Percentiles rank a stretch among this genome's conserved stretches.
Evolutionary conservation across 1,140 invertebrate genomes (phyloP).

Genomic region (Sinonovacula constricta): DNA sequence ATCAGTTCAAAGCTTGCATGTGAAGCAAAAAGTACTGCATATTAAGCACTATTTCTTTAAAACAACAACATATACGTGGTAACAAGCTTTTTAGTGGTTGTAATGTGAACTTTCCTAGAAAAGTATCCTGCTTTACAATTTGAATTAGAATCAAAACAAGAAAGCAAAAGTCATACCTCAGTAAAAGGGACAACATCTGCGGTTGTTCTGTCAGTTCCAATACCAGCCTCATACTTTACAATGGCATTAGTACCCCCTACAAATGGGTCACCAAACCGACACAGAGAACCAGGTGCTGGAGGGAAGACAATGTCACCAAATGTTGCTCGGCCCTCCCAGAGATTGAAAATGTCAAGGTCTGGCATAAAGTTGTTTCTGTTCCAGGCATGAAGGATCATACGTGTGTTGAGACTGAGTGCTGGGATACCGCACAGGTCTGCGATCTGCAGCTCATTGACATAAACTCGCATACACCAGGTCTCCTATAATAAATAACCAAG

Average conservation of each 20-base stretch:
- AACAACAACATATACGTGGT: not conserved
- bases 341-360: constrained; percentile 13
- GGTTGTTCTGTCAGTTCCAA: constrained; percentile 6
- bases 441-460: constrained; percentile 19
- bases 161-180: constrained; percentile 32
- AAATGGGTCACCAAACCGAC: constrained; percentile 56
- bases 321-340: constrained; percentile 39
- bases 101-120: not conserved
- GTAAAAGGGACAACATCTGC: constrained; percentile 32
- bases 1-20: no score
- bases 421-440: constrained; percentile 53
- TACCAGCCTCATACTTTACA: constrained; percentile 54
- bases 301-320: constrained; percentile 53
- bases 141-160: not conserved
- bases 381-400: constrained; percentile 46
- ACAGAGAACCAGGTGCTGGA: constrained; percentile 21
- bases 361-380: constrained; percentile 55
- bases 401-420: constrained; percentile 14
- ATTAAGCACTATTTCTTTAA: no score
- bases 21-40: no score
- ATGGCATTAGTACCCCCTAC: constrained; percentile 52
- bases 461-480: constrained; percentile 44
- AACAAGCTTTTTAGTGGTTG: not conserved
- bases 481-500: constrained; percentile 18
- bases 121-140: not conserved